These are phyloP conservation scores for Onychomys torridus DNA, from an alignment of 2,797 vertebrate species.

Conservation along the genomic window DNA sequence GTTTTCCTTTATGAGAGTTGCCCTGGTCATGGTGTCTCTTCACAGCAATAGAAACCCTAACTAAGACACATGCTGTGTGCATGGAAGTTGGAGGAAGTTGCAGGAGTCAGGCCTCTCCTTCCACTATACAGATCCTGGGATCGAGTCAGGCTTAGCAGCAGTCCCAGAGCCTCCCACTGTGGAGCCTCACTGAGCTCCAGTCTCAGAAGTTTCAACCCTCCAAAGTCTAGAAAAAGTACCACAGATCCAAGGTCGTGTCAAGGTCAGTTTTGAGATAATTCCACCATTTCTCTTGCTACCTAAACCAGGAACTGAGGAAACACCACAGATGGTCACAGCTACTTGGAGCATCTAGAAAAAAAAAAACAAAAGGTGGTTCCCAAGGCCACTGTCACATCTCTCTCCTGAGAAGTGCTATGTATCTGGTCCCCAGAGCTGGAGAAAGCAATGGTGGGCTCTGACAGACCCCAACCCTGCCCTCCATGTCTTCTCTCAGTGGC, in stretches of 20 bases:
- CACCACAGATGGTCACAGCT: background rate
- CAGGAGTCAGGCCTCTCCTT: background rate
- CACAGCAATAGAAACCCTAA: background rate
- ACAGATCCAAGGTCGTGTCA: background rate
- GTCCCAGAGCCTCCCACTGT: background rate
- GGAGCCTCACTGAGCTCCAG: background rate
- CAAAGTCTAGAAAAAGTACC: background rate
- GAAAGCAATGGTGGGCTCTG: background rate
- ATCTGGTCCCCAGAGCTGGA: background rate
- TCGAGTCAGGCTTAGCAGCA: background rate
- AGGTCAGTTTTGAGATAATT: background rate
- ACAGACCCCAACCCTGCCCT: accelerated
- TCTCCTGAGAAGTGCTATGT: background rate
- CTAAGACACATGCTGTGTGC: background rate
- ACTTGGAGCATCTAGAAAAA: background rate
- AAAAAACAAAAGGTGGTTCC: no score
- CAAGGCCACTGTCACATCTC: background rate
- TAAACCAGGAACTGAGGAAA: background rate
- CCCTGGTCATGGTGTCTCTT: background rate
- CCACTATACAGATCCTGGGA: background rate
- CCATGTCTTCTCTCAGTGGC: background rate
- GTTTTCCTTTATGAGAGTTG: background rate
- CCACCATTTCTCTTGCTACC: background rate
- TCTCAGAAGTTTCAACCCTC: slow-evolving; percentile 10
- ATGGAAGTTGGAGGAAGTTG: background rate